Evolutionary conservation across 2,113 vertebrate genomes (phyloP).

Genomic region (Salvelinus sp.): DNA sequence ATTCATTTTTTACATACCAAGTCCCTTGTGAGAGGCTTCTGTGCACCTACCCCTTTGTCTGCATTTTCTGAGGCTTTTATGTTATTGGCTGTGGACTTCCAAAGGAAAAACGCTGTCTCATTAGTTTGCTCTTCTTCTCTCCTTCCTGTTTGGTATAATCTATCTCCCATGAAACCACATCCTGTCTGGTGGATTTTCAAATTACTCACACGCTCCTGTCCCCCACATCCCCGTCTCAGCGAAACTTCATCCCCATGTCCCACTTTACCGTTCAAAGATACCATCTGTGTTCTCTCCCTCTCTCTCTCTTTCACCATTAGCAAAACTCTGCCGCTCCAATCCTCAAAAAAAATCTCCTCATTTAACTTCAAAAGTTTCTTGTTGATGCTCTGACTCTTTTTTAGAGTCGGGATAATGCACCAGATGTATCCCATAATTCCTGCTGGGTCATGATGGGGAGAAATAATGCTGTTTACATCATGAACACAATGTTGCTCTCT

Average conservation of each 20-base stretch:
- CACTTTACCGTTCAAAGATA: slow-evolving; percentile 19
- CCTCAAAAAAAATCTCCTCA: too few relatives aligned
- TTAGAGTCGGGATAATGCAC: not conserved
- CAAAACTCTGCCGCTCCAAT: not conserved
- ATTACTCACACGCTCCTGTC: slow-evolving; percentile 60
- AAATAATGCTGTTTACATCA: not conserved
- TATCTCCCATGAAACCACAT: slow-evolving; percentile 62
- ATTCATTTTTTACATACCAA: not conserved
- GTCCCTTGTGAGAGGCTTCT: not conserved
- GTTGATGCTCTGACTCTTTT: not conserved
- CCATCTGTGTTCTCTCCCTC: not conserved
- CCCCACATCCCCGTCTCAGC: slow-evolving; percentile 48
- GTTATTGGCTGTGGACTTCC: slow-evolving; percentile 59
- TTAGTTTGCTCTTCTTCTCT: slow-evolving; percentile 53
- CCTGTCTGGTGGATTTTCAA: slow-evolving; percentile 65
- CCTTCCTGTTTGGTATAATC: slow-evolving; percentile 66
- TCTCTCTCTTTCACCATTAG: not conserved
- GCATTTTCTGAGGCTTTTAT: slow-evolving; percentile 4
- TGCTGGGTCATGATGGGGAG: not conserved
- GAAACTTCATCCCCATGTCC: slow-evolving; percentile 27
- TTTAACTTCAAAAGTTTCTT: slow-evolving; percentile 1
- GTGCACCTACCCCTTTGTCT: not conserved
- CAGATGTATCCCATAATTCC: not conserved
- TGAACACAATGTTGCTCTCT: not conserved
- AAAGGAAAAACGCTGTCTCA: slow-evolving; percentile 65